These are phyloP conservation scores for Perognathus longimembris DNA, from an alignment of 2,113 vertebrate species.

Conservation along the genomic window DNA sequence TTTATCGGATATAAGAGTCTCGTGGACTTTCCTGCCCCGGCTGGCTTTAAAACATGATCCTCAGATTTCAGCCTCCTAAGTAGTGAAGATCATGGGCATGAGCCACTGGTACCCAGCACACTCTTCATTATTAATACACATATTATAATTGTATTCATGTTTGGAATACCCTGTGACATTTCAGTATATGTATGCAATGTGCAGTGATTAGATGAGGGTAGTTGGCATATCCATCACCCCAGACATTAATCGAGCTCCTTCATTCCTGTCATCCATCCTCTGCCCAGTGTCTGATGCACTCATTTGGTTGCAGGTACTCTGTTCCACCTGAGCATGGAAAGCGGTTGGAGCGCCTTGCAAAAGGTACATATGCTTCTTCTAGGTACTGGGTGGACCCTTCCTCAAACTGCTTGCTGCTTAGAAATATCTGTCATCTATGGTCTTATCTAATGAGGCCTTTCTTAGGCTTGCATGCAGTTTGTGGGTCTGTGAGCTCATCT, in stretches of 20 bases:
- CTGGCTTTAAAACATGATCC: neutral
- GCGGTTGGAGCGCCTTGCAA: conserved; percentile 95
- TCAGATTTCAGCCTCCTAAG: neutral
- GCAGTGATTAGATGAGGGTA: neutral
- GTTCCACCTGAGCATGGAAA: conserved; percentile 98
- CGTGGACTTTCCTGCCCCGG: too few species aligned
- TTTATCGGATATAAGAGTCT: too few species aligned
- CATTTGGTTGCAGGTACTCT: conserved; percentile 91
- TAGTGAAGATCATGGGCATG: neutral
- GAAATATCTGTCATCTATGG: neutral
- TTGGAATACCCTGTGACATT: too few species aligned
- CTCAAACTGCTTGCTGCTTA: neutral
- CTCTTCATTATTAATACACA: neutral
- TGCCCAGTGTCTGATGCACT: neutral
- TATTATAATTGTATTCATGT: neutral
- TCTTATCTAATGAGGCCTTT: neutral
- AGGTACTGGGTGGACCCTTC: neutral
- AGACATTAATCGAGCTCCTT: neutral
- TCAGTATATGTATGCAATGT: neutral
- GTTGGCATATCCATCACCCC: neutral
- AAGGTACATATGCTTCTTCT: conserved; percentile 88
- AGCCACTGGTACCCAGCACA: too few species aligned
- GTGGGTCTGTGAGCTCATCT: neutral
- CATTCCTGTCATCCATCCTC: neutral
- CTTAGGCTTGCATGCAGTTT: neutral